Base-by-base conservation (phyloP, 1,140 invertebrate genomes). In the Doryteuthis pealeii region DNA sequence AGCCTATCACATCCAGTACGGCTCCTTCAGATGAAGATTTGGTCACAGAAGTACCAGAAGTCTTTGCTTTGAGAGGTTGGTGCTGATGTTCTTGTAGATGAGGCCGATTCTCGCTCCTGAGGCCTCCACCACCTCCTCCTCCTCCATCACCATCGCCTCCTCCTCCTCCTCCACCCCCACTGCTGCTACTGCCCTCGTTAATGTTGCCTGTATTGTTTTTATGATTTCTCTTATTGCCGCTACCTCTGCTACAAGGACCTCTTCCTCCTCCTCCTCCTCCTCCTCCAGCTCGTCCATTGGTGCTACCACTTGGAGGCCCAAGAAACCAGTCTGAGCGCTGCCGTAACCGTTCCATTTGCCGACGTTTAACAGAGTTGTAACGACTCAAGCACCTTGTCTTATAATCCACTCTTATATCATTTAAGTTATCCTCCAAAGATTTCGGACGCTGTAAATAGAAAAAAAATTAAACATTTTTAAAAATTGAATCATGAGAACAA, bases 291-390 rank as follows among this genome's bases (percentile, higher is more conserved):
- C 35, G 3, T n/a, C 58, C 22, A 15, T 62, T 62, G 18, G 18
- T 30, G 31, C 66, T 33, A 68, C 31, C 66, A 22, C 18, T 32
- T 30, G 30, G 30, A n/a, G 83, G 83, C 72, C 83, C 83, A 33
- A 86, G 80, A 74, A 87, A 87, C 85, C 85, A 87, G 76, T 86
- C 83, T 8, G 85, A 86, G 26, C 85, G 79, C 74, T 86, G 84
- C 14, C 84, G 77, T 67, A 87, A 77, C 31, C 84, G 74, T 70
- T 87, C 83, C 33, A 87, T 75, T 69, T 87, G 85, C 73, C 84
- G 85, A 28, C 84, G 80, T 73, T 86, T 87, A 14, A 87, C 84
- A 28, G 84, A 85, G 74, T 86, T 86, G 74, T 85, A 87, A 33
- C 85, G 77, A 76, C 82, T 85, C 14, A 86, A 73, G 26, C 71